These are phyloP conservation scores for Phycodurus eques DNA, from an alignment of 2,113 vertebrate species.

Conservation along the genomic window DNA sequence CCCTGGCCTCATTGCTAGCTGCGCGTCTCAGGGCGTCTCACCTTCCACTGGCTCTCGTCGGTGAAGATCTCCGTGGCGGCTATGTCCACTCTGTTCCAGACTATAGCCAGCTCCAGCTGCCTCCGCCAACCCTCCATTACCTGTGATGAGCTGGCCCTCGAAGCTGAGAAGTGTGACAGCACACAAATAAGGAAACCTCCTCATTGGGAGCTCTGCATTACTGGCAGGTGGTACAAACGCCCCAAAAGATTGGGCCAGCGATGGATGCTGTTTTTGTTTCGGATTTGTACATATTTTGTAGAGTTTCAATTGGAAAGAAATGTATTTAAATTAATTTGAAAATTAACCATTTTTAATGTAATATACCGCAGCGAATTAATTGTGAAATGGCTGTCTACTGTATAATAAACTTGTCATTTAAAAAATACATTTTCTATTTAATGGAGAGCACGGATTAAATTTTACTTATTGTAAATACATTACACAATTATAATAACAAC, in stretches of 20 bases:
- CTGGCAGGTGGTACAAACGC: too few relatives aligned
- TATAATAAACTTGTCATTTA: too few relatives aligned
- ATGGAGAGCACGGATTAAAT: neutral
- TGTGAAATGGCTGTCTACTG: too few relatives aligned
- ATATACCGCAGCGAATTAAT: too few relatives aligned
- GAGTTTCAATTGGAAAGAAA: neutral
- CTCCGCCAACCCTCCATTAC: slow-evolving; percentile 80
- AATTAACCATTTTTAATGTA: neutral
- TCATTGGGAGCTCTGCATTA: too few relatives aligned
- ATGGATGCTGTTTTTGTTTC: neutral
- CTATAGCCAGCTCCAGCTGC: slow-evolving; percentile 91
- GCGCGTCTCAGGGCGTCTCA: slow-evolving; percentile 26
- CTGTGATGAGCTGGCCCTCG: slow-evolving; percentile 72
- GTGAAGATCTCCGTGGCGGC: slow-evolving; percentile 91
- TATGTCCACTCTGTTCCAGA: slow-evolving; percentile 94
- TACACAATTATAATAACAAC: too few relatives aligned
- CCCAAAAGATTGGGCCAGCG: neutral
- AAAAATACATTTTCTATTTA: neutral
- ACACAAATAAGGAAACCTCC: too few relatives aligned
- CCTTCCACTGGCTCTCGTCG: slow-evolving; percentile 89
- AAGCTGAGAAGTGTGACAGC: slow-evolving; percentile 71
- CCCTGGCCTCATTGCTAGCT: neutral
- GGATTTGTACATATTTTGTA: neutral
- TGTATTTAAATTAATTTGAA: neutral
- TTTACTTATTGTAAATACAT: neutral